Evolutionary conservation across 2,113 vertebrate genomes (phyloP), one percentile per base, ranked within the genome.

Genomic region (Mus spicilegus): DNA sequence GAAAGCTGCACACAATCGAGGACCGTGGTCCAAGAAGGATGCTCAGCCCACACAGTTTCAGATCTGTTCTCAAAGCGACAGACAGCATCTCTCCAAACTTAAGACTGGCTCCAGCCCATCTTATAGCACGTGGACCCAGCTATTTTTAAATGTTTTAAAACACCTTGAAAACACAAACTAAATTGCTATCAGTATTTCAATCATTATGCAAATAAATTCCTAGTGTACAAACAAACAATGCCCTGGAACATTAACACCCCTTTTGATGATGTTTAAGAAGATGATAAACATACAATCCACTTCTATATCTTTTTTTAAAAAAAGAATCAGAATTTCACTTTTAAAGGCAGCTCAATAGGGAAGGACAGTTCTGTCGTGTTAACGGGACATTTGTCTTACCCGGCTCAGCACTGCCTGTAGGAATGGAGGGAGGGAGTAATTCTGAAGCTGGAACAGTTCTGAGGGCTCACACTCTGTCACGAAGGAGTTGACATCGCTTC

Each of bases 391-490:
- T 26, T 17, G 16, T 16, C 98, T 98, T 98, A 99, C 99, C 99
- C 97, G 99, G 98, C 98, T 97, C 87, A 99, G 84, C 1, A 98
- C 73, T 89, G 99, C 97, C 65, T 99, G 99, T 19, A 99, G 89
- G 75, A 99, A 95, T 0, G 98, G 97, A 36, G 99, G 99, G 5
- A 99, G 98, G 0, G 98, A 98, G 91, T 99, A 99, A 93, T 98
- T 99, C 89, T 99, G 99, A 94, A 99, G 98, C 96, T 99, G 99
- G 94, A 99, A 99, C 81, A 99, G 98, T 16, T 99, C 99, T 0
- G 99, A 99, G 3, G 99, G 99, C 94, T 99, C 99, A 93, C 99
- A 99, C 11, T 99, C 99, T 0, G 99, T 99, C 0, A 99, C 99
- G 73, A 99, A 99, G 72, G 99, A 98, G 96, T 99, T 99, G 9